Evolutionary conservation across 2,797 vertebrate genomes (phyloP).

Genomic region (Pogoniulus pusillus): DNA sequence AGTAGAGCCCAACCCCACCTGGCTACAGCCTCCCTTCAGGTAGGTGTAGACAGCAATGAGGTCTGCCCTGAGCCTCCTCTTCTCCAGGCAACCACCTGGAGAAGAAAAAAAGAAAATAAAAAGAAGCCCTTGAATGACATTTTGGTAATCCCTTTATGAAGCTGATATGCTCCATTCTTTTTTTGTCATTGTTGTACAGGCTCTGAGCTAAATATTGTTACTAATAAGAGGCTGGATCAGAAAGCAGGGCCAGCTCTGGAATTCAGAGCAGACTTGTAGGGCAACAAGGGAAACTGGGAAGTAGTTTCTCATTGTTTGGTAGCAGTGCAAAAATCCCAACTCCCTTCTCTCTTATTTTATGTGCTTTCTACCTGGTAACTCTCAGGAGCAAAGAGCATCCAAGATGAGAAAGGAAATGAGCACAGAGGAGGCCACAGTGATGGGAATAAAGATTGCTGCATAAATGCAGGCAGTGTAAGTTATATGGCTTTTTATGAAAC

Average conservation of each 20-base stretch:
- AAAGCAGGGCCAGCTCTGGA: not conserved
- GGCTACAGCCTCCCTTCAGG: too few relatives aligned
- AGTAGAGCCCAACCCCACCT: too few relatives aligned
- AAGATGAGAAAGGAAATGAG: not conserved
- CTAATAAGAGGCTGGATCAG: not conserved
- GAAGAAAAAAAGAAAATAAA: not conserved
- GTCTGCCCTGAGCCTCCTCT: too few relatives aligned
- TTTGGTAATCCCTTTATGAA: not conserved
- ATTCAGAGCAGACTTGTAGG: not conserved
- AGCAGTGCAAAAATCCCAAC: not conserved
- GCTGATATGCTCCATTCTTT: not conserved
- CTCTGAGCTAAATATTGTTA: not conserved
- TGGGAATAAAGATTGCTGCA: not conserved
- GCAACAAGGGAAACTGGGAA: not conserved
- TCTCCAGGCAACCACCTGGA: too few relatives aligned
- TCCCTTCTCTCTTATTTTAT: not conserved
- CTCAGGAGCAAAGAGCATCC: not conserved
- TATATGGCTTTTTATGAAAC: not conserved
- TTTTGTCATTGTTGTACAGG: not conserved
- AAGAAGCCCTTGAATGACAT: not conserved
- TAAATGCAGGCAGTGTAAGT: not conserved
- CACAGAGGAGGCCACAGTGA: not conserved
- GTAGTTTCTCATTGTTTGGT: not conserved
- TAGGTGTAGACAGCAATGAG: too few relatives aligned
- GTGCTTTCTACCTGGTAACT: not conserved